These are phyloP conservation scores for Corynorhinus townsendii DNA, from an alignment of 2,113 vertebrate genomes.

Conservation along the genomic window DNA sequence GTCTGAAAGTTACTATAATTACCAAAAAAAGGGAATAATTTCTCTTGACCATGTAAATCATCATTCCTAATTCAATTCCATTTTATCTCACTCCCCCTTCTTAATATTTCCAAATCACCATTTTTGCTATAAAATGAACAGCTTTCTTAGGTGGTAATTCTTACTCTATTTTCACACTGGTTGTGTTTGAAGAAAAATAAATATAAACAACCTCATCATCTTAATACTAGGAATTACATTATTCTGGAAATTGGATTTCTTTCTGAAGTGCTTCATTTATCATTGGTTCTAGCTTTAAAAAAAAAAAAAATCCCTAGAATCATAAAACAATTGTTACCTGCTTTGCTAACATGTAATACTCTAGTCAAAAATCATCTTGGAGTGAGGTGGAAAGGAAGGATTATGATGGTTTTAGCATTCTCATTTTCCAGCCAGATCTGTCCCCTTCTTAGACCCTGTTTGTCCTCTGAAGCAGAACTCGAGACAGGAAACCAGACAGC, in stretches of 20 bases:
- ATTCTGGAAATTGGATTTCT: background rate
- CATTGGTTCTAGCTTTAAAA: background rate
- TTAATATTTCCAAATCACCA: constrained; percentile 27
- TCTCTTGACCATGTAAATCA: constrained; percentile 27
- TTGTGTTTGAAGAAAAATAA: background rate
- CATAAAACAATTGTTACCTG: background rate
- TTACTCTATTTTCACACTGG: constrained; percentile 28
- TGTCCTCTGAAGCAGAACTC: constrained; percentile 81
- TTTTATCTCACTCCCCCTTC: background rate
- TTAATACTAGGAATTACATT: background rate
- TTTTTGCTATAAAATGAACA: constrained; percentile 40
- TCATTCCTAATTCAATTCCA: constrained; percentile 5
- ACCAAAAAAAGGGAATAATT: background rate
- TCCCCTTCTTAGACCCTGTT: constrained; percentile 71
- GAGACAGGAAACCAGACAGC: constrained; percentile 89
- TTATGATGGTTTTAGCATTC: constrained; percentile 63
- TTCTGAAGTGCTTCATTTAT: background rate
- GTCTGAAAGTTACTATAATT: constrained; percentile 32
- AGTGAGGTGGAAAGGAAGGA: constrained; percentile 38
- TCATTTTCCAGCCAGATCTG: constrained; percentile 73
- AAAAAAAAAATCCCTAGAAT: background rate
- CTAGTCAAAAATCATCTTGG: constrained; percentile 24
- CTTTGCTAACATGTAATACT: constrained; percentile 28
- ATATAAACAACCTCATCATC: background rate
- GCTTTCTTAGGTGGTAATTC: background rate